phyloP scores from a whole-genome alignment of 2,888 invertebrate genomes.

The Axea sp. region DNA sequence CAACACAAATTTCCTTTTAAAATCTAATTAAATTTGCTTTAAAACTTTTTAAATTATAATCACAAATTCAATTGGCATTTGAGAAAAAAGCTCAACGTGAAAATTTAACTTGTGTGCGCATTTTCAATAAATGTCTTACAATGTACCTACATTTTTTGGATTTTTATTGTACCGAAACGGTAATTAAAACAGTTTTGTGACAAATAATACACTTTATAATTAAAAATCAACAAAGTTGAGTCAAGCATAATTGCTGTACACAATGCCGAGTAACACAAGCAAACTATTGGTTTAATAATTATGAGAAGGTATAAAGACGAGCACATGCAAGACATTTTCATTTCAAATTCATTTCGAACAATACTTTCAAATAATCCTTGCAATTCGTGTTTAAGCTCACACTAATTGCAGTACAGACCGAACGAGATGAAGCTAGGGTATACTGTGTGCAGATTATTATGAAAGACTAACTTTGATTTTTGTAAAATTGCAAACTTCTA shows the following conservation, averaged over 20 bases:
- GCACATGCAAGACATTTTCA: slow-evolving; percentile 12
- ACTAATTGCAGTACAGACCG: slow-evolving; percentile 14
- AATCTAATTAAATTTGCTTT: too few species aligned
- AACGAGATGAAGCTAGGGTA: background rate
- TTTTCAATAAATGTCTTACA: too few species aligned
- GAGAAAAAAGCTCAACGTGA: too few species aligned
- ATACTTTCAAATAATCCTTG: slow-evolving; percentile 10
- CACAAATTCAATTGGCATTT: too few species aligned
- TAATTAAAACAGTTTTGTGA: background rate
- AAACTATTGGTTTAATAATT: slow-evolving; percentile 8
- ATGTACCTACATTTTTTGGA: too few species aligned
- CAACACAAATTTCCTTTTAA: too few species aligned
- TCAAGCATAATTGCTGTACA: slow-evolving; percentile 3
- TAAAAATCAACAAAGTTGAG: slow-evolving; percentile 1
- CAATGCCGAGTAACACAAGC: slow-evolving; percentile 3
- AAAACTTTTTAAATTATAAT: too few species aligned
- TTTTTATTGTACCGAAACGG: too few species aligned
- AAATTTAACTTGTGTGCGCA: too few species aligned
- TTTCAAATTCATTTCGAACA: slow-evolving; percentile 20
- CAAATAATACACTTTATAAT: background rate
- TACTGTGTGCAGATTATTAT: background rate
- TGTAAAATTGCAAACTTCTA: too few species aligned
- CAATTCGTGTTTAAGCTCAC: slow-evolving; percentile 21
- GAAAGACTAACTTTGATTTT: slow-evolving; percentile 14
- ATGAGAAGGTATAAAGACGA: background rate